Evolutionary conservation across 2,888 invertebrate species (phyloP), one percentile per base, ranked within the genome.

Genomic region (Margaritifera margaritifera): DNA sequence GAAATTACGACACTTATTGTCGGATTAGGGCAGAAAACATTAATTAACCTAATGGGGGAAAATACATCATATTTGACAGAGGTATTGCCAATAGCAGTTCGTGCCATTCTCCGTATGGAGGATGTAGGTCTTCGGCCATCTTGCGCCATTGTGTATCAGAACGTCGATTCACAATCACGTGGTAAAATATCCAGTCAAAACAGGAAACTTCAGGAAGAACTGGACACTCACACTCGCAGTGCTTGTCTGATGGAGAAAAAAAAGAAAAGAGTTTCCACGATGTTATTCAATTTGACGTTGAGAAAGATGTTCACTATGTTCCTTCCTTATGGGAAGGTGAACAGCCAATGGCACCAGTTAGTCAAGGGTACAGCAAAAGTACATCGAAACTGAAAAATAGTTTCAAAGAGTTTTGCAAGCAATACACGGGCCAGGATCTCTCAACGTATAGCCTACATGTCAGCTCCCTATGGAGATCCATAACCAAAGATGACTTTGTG

Each of bases 311-410:
- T 6, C 27, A 6, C 6, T 66, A 66, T 27, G 31, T 70, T 8
- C 56, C 63, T 1, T 62, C 62, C 52, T 53, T 70, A 4, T 70
- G 66, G 66, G 24, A 51, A 11, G 70, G 70, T 5, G 61, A 57
- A 60, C 62, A 63, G 19, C 70, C 63, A 31, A 69, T 69, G 69
- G 57, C 66, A 4, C 66, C 65, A 22, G 51, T 52, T 19, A 69
- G 24, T 66, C 56, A 42, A 22, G 55, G 51, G 20, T 69, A 69
- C 8, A 62, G 62, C 22, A 50, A n/a, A n/a, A 31, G 20, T 50
- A 58, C 53, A 15, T n/a, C 22, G 4, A 5, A 56, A 6, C 24
- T 66, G 4, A 52, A 27, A n/a, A 42, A 62, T 1, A 5, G 24
- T 25, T 20, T 64, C 4, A 22, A 61, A 4, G 20, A 24, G 22